Percentiles rank a stretch among this genome's conserved stretches.
Evolutionary conservation across 2,113 vertebrate genomes (phyloP).

Genomic region (Epinephelus moara): DNA sequence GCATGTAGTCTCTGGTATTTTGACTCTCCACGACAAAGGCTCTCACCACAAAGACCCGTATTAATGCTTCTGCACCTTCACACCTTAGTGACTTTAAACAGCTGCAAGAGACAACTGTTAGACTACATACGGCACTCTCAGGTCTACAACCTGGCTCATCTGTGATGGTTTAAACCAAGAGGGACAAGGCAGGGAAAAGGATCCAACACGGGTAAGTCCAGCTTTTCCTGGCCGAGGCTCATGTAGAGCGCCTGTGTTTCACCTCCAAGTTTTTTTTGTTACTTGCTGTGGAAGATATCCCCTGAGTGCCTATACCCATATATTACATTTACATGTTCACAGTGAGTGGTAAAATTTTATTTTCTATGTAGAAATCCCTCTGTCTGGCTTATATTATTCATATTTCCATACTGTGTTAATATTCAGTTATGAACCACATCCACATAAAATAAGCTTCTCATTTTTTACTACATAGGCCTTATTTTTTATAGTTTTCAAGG

Average conservation of each 20-base stretch:
- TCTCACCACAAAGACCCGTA: constrained; percentile 29
- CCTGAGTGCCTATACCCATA: neutral
- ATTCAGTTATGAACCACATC: neutral
- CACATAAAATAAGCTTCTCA: neutral
- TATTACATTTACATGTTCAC: neutral
- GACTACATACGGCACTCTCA: too few species aligned
- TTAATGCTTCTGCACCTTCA: constrained; percentile 27
- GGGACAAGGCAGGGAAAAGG: neutral
- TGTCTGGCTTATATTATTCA: neutral
- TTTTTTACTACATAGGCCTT: neutral
- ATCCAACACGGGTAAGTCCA: neutral
- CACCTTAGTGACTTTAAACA: constrained; percentile 32
- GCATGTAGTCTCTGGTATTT: constrained; percentile 17
- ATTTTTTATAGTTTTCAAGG: neutral
- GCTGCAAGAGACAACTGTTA: constrained; percentile 13
- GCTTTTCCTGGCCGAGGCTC: neutral
- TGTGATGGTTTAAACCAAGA: constrained; percentile 10
- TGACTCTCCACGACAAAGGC: constrained; percentile 1
- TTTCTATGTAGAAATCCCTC: constrained; percentile 2
- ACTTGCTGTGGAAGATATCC: neutral
- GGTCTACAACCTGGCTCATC: constrained; percentile 3
- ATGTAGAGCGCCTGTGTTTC: constrained; percentile 12
- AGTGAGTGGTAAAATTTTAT: neutral
- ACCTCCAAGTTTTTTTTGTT: neutral
- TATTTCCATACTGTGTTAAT: neutral